Evolutionary conservation across 53 echinoderm and acorn worm species (phyloP).

Genomic region (Crossaster papposus): DNA sequence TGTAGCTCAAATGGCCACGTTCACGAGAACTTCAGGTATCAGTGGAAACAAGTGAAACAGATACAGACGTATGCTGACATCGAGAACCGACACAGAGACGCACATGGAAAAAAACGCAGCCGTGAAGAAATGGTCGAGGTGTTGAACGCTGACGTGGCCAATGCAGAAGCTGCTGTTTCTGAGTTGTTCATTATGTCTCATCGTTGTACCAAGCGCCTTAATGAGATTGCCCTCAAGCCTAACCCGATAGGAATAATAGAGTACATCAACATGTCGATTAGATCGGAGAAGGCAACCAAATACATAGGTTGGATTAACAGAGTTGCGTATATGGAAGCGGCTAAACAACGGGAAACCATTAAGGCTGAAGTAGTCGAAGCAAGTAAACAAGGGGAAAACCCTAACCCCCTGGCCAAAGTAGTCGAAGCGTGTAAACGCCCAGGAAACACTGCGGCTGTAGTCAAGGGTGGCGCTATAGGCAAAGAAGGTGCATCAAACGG

Average conservation of each 20-base stretch:
- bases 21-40: constrained; percentile 60
- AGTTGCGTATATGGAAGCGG: no score
- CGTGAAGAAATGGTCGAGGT: constrained; percentile 50
- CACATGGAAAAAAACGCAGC: constrained; percentile 42
- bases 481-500: no score
- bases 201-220: constrained; percentile 44
- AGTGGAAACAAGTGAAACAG: constrained; percentile 15
- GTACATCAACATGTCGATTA: constrained; percentile 64
- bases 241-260: constrained; percentile 57
- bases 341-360: no score
- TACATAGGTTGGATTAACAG: constrained; percentile 48
- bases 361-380: no score
- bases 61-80: constrained; percentile 29
- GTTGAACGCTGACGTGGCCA: constrained; percentile 27
- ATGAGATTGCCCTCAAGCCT: neutral
- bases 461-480: no score
- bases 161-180: constrained; percentile 20
- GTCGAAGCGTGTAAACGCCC: no score
- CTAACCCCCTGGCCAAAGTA: no score
- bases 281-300: constrained; percentile 33
- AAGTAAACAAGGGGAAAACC: no score
- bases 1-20: constrained; percentile 61
- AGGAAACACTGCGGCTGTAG: no score
- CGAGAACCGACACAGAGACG: constrained; percentile 42
- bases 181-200: constrained; percentile 6